phyloP scores from a whole-genome alignment of 2,797 vertebrate genomes.

The Lagocephalus sceleratus region DNA sequence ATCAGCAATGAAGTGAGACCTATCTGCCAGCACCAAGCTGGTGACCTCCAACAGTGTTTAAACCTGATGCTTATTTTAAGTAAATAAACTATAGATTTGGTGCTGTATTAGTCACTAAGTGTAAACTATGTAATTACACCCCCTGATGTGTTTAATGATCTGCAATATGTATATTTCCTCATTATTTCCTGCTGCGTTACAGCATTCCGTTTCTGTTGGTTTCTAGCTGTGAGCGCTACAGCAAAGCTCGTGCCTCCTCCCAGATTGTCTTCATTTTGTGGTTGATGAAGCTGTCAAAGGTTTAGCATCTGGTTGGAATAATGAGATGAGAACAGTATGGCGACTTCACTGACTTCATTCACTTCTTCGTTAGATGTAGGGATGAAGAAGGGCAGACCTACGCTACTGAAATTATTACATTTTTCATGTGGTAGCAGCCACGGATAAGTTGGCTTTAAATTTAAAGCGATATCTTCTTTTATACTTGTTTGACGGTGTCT shows the following conservation, averaged over 20 bases:
- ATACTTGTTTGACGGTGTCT: no score
- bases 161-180: constrained; percentile 11
- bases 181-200: constrained; percentile 11
- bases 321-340: constrained; percentile 46
- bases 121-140: constrained; percentile 4
- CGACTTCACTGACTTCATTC: constrained; percentile 34
- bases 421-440: neutral
- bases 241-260: constrained; percentile 26
- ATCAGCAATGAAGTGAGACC: constrained; percentile 52
- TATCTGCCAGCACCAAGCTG: constrained; percentile 27
- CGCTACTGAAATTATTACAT: neutral
- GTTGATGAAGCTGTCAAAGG: constrained; percentile 54
- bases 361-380: constrained; percentile 36
- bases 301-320: constrained; percentile 34
- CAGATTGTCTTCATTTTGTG: constrained; percentile 33
- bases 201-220: neutral
- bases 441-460: no score
- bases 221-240: constrained; percentile 13
- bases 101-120: neutral
- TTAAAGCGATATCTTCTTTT: no score
- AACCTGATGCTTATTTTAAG: constrained; percentile 17
- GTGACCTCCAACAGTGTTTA: constrained; percentile 41
- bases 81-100: constrained; percentile 12
- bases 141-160: constrained; percentile 8
- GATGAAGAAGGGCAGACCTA: neutral